phyloP scores from a whole-genome alignment of 2,888 invertebrate species.

The Parapristionchus giblindavisi region DNA sequence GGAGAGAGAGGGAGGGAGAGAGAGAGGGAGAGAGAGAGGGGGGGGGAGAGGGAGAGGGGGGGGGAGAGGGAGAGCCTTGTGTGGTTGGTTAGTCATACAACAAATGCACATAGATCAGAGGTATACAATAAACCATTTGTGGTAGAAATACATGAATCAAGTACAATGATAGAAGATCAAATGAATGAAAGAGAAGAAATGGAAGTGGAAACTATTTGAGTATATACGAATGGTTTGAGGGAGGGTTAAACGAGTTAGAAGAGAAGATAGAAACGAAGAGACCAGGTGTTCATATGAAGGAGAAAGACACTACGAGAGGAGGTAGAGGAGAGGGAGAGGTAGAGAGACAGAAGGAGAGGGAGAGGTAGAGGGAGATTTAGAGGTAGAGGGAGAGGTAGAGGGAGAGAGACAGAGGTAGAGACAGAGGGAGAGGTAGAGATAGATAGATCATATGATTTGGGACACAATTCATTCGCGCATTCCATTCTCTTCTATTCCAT shows the following conservation, averaged over 20 bases:
- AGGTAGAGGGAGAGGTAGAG: background rate
- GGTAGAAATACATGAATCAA: no score
- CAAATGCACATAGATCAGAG: no score
- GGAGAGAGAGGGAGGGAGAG: background rate
- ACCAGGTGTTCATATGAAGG: background rate
- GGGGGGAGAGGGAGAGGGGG: background rate
- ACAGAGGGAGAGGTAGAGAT: background rate
- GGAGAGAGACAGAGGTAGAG: background rate
- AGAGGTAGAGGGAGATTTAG: background rate
- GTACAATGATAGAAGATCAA: no score
- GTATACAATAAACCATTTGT: no score
- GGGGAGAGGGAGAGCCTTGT: background rate
- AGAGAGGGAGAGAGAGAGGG: slow-evolving; percentile 16
- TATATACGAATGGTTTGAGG: no score
- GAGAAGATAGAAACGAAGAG: background rate
- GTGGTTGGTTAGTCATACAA: no score
- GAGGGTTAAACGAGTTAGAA: background rate
- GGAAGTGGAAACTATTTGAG: no score
- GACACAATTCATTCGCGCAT: slow-evolving; percentile 26
- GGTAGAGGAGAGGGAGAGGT: background rate
- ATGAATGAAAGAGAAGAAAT: no score
- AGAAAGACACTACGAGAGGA: background rate
- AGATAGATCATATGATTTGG: slow-evolving; percentile 29
- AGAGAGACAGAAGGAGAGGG: background rate
- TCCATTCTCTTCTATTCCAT: background rate